Evolutionary conservation across 2,888 invertebrate species (phyloP), one percentile per base, ranked within the genome.

Genomic region (Idaea dimidiata): DNA sequence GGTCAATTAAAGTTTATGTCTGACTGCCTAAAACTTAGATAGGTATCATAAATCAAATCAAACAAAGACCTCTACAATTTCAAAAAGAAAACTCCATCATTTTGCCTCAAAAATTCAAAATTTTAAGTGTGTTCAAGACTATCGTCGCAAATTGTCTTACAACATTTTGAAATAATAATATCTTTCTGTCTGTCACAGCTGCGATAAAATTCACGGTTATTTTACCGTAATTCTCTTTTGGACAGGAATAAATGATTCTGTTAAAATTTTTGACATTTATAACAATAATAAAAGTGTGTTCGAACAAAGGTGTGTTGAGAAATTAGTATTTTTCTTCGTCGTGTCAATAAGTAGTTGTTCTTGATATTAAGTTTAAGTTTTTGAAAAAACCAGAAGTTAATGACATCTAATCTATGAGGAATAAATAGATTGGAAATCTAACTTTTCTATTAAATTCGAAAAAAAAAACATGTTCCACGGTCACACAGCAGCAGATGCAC

Each of bases 191-290:
- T 62, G 63, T 63, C 56, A 56, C 69, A 71, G 68, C 68, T 71
- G 68, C 59, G 62, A 66, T 66, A 65, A 65, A 64, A 62, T 62
- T 63, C 63, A 62, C 63, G 56, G 60, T 61, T 63, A 17, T 69
- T 64, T 69, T 69, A 66, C 67, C 68, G 65, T 63, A 58, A 24
- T 62, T 59, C 43, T 62, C 59, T 16, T 59, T 54, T 55, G 62
- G 68, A 67, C 68, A 59, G 33, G 60, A 69, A 71, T 68, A 69
- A 68, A 71, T 66, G 71, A 69, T 68, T 63, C 62, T 62, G 60
- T 54, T 62, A 56, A 56, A 59, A 66, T 66, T 68, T 71, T 66
- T 69, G 71, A 69, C 69, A 71, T 67, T 59, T 65, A 60, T 58
- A 71, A 64, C 64, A 63, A 61, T 66, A 62, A 65, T 62, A 63